Conservation (phyloP, 2,113 vertebrate species). For the Prietella phreatophila region DNA sequence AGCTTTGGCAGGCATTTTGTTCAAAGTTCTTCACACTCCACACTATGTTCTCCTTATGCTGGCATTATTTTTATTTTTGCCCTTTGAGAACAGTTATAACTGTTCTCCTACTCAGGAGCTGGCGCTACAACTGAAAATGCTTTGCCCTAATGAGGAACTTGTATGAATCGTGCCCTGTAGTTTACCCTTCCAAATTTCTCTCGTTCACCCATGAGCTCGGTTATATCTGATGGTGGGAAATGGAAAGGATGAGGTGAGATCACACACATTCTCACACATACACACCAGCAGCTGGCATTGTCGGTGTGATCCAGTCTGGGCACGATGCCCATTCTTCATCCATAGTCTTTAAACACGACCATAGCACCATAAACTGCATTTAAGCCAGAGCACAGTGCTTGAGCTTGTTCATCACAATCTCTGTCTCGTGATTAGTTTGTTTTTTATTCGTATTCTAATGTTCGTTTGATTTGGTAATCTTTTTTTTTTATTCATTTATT, state of each 20-base stretch:
- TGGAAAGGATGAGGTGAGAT: slow-evolving; percentile 59
- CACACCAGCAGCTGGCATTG: slow-evolving; percentile 58
- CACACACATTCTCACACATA: slow-evolving; percentile 61
- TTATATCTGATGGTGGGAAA: slow-evolving; percentile 49
- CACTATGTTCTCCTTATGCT: not conserved
- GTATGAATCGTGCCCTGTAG: slow-evolving; percentile 3
- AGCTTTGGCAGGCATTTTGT: not conserved
- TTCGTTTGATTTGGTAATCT: not conserved
- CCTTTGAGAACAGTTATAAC: not conserved
- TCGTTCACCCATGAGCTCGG: slow-evolving; percentile 43
- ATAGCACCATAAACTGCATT: not conserved
- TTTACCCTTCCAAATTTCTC: slow-evolving; percentile 1
- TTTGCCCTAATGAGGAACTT: slow-evolving; percentile 3
- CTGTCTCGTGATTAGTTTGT: not conserved
- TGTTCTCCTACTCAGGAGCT: not conserved
- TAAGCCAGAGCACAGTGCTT: not conserved
- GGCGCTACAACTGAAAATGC: not conserved
- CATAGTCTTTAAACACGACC: not conserved
- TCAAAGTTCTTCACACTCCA: not conserved
- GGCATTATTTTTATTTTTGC: not conserved
- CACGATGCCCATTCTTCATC: not conserved
- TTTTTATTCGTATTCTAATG: slow-evolving; percentile 8
- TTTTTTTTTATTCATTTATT: no score
- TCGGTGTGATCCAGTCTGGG: slow-evolving; percentile 7
- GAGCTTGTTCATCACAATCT: not conserved